Conservation (phyloP, 2,113 vertebrate species). For the Phycodurus eques region DNA sequence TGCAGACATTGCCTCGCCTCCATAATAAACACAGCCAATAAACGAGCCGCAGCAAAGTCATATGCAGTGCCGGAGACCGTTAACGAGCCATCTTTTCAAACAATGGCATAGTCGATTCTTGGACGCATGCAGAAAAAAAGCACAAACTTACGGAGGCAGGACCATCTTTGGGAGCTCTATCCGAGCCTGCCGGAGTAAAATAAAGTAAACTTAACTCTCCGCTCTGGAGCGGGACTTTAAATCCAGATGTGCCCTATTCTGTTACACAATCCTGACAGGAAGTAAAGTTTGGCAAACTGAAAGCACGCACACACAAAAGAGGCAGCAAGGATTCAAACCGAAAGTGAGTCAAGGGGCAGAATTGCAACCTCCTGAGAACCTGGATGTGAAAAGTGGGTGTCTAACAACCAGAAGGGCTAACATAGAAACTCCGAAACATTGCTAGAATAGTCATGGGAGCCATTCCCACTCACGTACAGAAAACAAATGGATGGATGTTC, state of each 20-base stretch:
- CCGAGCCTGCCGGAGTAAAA: neutral
- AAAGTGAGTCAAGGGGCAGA: neutral
- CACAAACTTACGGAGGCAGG: neutral
- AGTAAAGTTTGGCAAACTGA: neutral
- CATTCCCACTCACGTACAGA: neutral
- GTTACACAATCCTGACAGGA: constrained; percentile 4
- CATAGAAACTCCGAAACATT: neutral
- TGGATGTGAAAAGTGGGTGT: neutral
- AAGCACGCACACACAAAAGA: no score
- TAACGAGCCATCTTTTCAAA: neutral
- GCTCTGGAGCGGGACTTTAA: neutral
- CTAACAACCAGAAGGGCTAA: neutral
- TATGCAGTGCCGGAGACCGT: neutral
- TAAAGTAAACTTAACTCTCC: neutral
- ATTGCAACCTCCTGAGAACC: neutral
- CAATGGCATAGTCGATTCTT: neutral
- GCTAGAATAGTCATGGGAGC: no score
- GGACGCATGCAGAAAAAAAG: constrained; percentile 1
- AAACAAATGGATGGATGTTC: neutral
- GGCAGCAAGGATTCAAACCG: neutral
- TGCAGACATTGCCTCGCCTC: neutral
- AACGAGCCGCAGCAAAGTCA: neutral
- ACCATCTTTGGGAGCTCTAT: neutral
- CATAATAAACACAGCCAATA: neutral
- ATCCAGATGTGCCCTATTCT: neutral